phyloP scores from a whole-genome alignment of 2,113 vertebrate genomes.

The Cinclus cinclus region DNA sequence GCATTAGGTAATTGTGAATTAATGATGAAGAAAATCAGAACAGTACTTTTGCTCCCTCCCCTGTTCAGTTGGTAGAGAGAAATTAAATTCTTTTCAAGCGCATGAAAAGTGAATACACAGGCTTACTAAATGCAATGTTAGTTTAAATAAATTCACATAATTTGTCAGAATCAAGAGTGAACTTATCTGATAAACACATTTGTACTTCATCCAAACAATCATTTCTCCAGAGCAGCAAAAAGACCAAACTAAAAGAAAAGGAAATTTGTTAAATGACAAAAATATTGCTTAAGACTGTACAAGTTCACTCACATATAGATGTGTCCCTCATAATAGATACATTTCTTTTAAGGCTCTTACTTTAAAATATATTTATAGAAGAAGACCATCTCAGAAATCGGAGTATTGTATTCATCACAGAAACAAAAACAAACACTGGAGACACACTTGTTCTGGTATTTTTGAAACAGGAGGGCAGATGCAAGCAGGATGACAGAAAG shows the following conservation, averaged over 20 bases:
- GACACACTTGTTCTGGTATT: neutral
- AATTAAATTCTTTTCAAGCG: neutral
- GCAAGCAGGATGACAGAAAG: neutral
- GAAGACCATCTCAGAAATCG: neutral
- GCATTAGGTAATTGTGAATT: neutral
- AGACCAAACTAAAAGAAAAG: neutral
- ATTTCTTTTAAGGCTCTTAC: neutral
- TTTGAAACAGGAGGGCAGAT: neutral
- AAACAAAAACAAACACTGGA: neutral
- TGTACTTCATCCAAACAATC: neutral
- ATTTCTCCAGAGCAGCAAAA: neutral
- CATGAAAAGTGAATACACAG: neutral
- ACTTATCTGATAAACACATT: neutral
- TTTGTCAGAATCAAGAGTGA: neutral
- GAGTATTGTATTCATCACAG: neutral
- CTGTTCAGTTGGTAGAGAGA: slow-evolving; percentile 28
- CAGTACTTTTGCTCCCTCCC: slow-evolving; percentile 53
- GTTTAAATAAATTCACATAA: neutral
- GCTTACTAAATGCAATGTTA: neutral
- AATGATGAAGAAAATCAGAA: slow-evolving; percentile 10
- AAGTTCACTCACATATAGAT: neutral
- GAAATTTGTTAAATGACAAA: neutral
- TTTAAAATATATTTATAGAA: neutral
- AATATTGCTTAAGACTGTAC: neutral
- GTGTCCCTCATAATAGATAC: neutral